Conservation (phyloP, 2,888 invertebrate genomes). For the Zonitis immaculata region DNA sequence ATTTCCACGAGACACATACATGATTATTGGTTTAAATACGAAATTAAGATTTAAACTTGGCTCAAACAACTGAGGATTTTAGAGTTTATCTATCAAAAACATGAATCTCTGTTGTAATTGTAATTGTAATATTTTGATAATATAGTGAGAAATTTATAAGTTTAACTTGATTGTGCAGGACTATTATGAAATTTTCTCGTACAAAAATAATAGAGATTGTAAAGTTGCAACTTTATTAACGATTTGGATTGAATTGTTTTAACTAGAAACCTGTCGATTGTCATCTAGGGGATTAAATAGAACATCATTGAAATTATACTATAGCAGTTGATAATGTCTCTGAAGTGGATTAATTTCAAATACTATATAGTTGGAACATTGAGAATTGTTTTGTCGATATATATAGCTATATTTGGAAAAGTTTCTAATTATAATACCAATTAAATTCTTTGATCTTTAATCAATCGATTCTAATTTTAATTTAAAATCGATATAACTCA, state of each 20-base stretch:
- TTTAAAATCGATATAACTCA: too few relatives aligned
- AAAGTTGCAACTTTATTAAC: not conserved
- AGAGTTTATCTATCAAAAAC: not conserved
- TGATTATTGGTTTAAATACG: not conserved
- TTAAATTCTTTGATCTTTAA: too few relatives aligned
- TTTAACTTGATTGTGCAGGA: too few relatives aligned
- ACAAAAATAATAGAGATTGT: not conserved
- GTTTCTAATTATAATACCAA: too few relatives aligned
- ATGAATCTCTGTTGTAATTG: too few relatives aligned
- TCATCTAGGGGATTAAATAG: not conserved
- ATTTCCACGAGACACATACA: too few relatives aligned
- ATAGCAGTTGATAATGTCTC: not conserved
- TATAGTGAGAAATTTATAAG: too few relatives aligned
- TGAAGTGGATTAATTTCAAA: not conserved
- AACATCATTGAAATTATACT: not conserved
- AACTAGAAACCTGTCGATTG: not conserved
- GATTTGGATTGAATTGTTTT: not conserved
- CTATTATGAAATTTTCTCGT: not conserved
- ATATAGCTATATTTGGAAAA: too few relatives aligned
- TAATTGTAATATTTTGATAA: too few relatives aligned
- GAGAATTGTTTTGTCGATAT: not conserved
- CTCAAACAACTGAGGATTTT: not conserved
- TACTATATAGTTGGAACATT: not conserved
- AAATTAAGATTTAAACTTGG: not conserved
- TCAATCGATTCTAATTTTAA: too few relatives aligned